A percentile compares a stretch with the other conserved stretches of the same genome.
Evolutionary conservation across 2,113 vertebrate species (phyloP).

Genomic region (Lontra canadensis): DNA sequence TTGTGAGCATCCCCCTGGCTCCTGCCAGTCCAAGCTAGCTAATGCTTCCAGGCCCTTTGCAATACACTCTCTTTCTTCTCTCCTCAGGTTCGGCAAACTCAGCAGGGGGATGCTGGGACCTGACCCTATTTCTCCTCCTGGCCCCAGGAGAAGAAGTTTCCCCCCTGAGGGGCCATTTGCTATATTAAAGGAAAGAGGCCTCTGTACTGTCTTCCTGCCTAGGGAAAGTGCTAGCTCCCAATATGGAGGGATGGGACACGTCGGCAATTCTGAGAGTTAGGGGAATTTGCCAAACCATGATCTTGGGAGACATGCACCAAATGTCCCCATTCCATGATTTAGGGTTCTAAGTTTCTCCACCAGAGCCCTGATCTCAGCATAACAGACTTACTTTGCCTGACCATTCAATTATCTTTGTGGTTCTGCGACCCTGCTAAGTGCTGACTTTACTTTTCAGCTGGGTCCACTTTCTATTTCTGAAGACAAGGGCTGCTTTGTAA

Average conservation of each 20-base stretch:
- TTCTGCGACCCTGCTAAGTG: background rate
- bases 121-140: background rate
- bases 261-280: background rate
- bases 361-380: background rate
- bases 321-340: background rate
- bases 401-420: background rate
- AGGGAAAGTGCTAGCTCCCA: background rate
- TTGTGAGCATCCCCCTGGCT: background rate
- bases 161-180: background rate
- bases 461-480: background rate
- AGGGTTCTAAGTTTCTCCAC: background rate
- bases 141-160: background rate
- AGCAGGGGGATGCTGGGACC: background rate
- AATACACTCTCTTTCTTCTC: background rate
- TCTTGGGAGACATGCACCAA: background rate
- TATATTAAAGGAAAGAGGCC: background rate
- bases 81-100: background rate
- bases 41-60: background rate
- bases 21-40: background rate
- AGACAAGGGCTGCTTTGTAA: background rate
- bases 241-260: fast-evolving
- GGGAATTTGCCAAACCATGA: background rate
- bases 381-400: background rate
- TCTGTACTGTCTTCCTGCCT: background rate
- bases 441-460: background rate